These are phyloP conservation scores for Tachycineta bicolor DNA, from an alignment of 2,113 vertebrate species.

Conservation along the genomic window DNA sequence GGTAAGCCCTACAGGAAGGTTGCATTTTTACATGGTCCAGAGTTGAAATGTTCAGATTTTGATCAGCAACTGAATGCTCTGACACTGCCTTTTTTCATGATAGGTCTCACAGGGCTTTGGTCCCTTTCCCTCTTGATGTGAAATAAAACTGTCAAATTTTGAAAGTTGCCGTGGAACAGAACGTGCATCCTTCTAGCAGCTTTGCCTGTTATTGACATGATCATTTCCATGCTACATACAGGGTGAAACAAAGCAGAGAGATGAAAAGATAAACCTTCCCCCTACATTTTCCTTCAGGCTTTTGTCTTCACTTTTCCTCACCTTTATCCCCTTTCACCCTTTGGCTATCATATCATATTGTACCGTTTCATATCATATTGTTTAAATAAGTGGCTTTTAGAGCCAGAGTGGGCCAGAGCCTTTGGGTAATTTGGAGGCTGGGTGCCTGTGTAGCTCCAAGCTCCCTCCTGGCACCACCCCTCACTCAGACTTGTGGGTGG, in stretches of 20 bases:
- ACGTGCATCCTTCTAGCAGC: neutral
- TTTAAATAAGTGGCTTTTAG: neutral
- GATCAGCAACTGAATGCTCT: conserved; percentile 7
- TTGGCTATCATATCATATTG: neutral
- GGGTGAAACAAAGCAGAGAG: conserved; percentile 3
- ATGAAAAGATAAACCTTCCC: neutral
- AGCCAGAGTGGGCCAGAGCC: neutral
- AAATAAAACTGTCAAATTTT: conserved; percentile 9
- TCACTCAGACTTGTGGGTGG: neutral
- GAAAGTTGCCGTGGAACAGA: conserved; percentile 1
- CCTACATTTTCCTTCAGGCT: neutral
- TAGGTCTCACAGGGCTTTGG: neutral
- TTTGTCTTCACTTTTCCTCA: neutral
- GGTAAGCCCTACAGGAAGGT: neutral
- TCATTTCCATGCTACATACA: neutral
- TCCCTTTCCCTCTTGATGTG: neutral
- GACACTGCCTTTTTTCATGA: neutral
- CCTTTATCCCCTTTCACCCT: neutral
- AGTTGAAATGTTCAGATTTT: neutral
- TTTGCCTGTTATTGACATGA: neutral
- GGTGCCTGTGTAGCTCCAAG: neutral
- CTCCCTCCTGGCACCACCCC: neutral
- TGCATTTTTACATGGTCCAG: neutral
- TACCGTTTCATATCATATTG: neutral
- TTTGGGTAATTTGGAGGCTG: neutral